Conservation (phyloP, 2,113 vertebrate genomes). For the Labeo catla region DNA sequence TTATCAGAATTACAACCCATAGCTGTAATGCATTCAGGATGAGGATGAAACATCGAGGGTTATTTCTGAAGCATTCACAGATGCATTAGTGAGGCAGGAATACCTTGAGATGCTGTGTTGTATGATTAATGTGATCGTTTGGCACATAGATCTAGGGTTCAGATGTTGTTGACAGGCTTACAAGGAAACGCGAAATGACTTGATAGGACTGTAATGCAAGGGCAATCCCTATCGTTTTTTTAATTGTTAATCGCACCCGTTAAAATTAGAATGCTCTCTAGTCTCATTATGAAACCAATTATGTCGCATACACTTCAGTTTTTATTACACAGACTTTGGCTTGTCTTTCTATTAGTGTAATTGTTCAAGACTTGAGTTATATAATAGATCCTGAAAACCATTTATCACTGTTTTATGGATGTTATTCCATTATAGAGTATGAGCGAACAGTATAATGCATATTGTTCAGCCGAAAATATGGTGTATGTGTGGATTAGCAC, state of each 20-base stretch:
- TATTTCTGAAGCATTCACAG: conserved; percentile 49
- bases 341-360: background rate
- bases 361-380: conserved; percentile 34
- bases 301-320: conserved; percentile 35
- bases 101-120: conserved; percentile 19
- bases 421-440: conserved; percentile 25
- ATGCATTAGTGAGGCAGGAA: conserved; percentile 40
- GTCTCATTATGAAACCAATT: conserved; percentile 47
- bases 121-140: conserved; percentile 49
- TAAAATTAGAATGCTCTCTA: conserved; percentile 34
- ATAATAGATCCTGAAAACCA: conserved; percentile 22
- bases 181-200: conserved; percentile 31
- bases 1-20: conserved; percentile 55
- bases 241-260: conserved; percentile 30
- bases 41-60: conserved; percentile 53
- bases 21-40: conserved; percentile 49
- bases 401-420: background rate
- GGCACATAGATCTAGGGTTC: conserved; percentile 33
- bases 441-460: background rate
- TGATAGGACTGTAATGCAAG: conserved; percentile 14
- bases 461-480: background rate
- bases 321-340: conserved; percentile 49
- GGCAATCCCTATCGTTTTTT: conserved; percentile 30
- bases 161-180: conserved; percentile 31
- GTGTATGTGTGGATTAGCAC: background rate